phyloP scores from a whole-genome alignment of 2,888 invertebrate genomes.

The Opisthograptis luteolata region DNA sequence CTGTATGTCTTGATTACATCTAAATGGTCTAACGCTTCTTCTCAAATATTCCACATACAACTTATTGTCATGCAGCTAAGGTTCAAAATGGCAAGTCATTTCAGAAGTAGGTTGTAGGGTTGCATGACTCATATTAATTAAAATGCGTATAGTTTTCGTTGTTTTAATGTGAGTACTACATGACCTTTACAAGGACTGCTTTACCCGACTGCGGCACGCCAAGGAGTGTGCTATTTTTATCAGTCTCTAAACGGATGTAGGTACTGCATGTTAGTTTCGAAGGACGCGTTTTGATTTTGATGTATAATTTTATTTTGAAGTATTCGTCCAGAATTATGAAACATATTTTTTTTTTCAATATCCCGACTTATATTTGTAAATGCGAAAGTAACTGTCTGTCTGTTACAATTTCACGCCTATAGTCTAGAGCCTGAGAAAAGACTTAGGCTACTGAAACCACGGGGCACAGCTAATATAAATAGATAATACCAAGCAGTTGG shows the following conservation, averaged over 20 bases:
- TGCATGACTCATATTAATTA: constrained; percentile 35
- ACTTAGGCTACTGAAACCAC: too few species aligned
- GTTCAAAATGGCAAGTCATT: constrained; percentile 1
- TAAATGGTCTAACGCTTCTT: not conserved
- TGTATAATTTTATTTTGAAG: too few species aligned
- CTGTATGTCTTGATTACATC: constrained; percentile 13
- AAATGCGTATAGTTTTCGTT: constrained; percentile 17
- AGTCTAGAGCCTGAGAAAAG: too few species aligned
- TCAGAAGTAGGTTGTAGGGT: constrained; percentile 3
- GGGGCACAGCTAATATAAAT: too few species aligned
- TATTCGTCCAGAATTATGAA: too few species aligned
- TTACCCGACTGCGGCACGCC: not conserved
- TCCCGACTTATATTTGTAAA: too few species aligned
- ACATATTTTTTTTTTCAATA: too few species aligned
- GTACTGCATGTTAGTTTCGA: too few species aligned
- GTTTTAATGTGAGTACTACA: constrained; percentile 6
- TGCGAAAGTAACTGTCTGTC: too few species aligned
- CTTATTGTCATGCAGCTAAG: not conserved
- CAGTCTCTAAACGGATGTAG: too few species aligned
- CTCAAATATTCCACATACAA: not conserved
- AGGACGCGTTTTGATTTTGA: not conserved
- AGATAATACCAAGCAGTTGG: too few species aligned
- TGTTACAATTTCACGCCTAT: too few species aligned
- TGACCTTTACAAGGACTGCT: constrained; percentile 28
- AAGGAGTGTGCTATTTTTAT: not conserved